Evolutionary conservation across 2,797 vertebrate genomes (phyloP).

Genomic region (Sebastes nivosus): DNA sequence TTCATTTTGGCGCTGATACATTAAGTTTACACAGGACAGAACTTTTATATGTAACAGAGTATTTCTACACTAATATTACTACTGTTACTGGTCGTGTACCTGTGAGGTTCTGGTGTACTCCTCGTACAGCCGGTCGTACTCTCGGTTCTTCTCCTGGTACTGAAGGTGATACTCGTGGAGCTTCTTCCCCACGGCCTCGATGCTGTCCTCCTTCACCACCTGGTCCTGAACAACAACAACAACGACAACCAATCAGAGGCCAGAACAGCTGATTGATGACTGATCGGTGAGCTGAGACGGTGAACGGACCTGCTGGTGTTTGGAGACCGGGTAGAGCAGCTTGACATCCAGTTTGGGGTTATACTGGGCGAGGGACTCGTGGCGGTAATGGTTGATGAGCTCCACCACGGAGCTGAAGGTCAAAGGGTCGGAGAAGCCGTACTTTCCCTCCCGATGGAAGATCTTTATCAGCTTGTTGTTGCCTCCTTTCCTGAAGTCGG

Average conservation of each 20-base stretch:
- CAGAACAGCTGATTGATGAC: not conserved
- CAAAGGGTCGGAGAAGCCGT: constrained; percentile 96
- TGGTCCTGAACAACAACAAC: constrained; percentile 86
- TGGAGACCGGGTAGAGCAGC: constrained; percentile 95
- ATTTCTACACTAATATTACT: too few species aligned
- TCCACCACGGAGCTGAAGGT: constrained; percentile 98
- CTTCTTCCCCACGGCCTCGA: constrained; percentile 99
- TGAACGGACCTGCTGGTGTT: constrained; percentile 92
- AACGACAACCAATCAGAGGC: not conserved
- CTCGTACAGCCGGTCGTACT: constrained; percentile 96
- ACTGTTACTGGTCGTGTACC: constrained; percentile 69
- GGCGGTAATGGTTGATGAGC: constrained; percentile 96
- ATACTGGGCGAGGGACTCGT: constrained; percentile 97
- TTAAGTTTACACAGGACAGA: too few species aligned
- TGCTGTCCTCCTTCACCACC: constrained; percentile 97
- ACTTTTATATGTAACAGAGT: too few species aligned
- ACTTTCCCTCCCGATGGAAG: constrained; percentile 97
- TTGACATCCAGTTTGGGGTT: constrained; percentile 98
- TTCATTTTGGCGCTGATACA: too few species aligned
- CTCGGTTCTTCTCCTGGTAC: constrained; percentile 97
- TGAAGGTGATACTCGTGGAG: constrained; percentile 96
- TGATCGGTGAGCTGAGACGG: rapidly evolving
- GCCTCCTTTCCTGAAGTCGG: constrained; percentile 91
- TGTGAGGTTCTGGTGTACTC: constrained; percentile 98
- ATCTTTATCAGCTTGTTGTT: constrained; percentile 99